Base-by-base conservation (phyloP, 2,797 vertebrate species). In the Toxotes lorentzi region DNA sequence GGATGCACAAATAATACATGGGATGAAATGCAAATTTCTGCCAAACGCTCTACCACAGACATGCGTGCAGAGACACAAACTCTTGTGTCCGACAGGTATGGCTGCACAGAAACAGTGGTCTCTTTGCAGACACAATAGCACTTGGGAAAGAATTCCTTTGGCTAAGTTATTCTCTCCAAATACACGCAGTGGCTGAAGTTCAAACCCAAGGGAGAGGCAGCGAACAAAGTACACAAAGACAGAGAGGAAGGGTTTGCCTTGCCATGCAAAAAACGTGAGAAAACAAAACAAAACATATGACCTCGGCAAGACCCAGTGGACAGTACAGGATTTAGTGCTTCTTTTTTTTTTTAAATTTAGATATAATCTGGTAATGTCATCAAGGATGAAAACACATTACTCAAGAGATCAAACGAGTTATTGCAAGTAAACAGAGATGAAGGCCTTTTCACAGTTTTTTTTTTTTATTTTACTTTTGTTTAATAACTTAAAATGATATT, bases 151-250 rank as follows among this genome's bases (percentile, higher is more conserved):
- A 83, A 74, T 86, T 78, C 10, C 56, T 90, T 76, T 53, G 76
- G 77, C 65, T 4, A 5, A 71, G 51, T 79, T 53, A 73, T 67
- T 77, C 73, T 75, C 68, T 84, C 65, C 43, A 70, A 89, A 86
- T 74, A 73, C 65, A 85, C 38, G 56, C 62, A 72, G 60, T 27
- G 76, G 78, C 71, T 78, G 47, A 78, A 73, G 80, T 84, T 85
- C 66, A 81, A 86, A 84, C 80, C 78, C 79, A 64, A 81, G 76
- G 82, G 83, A 82, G 67, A 82, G 78, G 76, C 66, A 70, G 34
- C 43, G 65, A 78, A 61, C 19, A 47, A 86, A 84, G 81, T 45
- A 78, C 67, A 86, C 84, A 84, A 82, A 86, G 81, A 41, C 76
- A 72, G 66, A 87, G 54, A 74, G 81, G 82, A 90, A 90, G 86